Percentiles rank a stretch among this genome's conserved stretches.
These are phyloP conservation scores for Apodemus sylvaticus DNA, from an alignment of 2,113 vertebrate genomes.

Conservation along the genomic window DNA sequence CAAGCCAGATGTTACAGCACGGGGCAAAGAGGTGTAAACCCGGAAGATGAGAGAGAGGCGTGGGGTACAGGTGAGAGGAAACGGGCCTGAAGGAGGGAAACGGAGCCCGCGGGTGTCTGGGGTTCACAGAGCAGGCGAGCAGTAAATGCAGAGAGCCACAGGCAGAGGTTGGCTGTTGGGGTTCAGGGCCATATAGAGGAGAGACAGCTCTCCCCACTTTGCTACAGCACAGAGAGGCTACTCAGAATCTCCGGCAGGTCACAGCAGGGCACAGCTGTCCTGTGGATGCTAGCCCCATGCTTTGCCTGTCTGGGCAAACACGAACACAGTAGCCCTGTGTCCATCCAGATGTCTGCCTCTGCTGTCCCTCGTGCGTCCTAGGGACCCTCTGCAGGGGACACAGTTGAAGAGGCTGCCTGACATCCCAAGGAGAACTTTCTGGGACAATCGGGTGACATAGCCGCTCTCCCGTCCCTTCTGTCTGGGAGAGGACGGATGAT, in stretches of 20 bases:
- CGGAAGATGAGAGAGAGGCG: accelerated
- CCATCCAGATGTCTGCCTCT: background rate
- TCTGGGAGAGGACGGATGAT: slow-evolving; percentile 29
- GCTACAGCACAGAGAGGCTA: background rate
- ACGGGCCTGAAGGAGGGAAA: background rate
- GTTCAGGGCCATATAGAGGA: background rate
- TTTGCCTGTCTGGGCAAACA: background rate
- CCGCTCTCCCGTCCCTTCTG: background rate
- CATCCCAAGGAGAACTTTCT: background rate
- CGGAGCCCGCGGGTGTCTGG: accelerated
- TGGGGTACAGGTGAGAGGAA: background rate
- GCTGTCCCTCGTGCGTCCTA: background rate
- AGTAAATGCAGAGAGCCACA: background rate
- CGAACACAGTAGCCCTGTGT: background rate
- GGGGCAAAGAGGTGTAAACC: background rate
- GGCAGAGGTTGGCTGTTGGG: background rate
- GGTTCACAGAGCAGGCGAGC: background rate
- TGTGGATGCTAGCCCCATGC: background rate
- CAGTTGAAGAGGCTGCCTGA: background rate
- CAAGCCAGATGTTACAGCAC: background rate
- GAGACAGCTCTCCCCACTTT: background rate
- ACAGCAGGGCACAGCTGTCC: background rate
- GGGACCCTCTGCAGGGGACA: background rate
- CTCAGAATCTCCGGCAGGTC: background rate
- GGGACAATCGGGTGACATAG: background rate